Base-by-base conservation (phyloP, 2,888 invertebrate species). In the Macrophya annulata region DNA sequence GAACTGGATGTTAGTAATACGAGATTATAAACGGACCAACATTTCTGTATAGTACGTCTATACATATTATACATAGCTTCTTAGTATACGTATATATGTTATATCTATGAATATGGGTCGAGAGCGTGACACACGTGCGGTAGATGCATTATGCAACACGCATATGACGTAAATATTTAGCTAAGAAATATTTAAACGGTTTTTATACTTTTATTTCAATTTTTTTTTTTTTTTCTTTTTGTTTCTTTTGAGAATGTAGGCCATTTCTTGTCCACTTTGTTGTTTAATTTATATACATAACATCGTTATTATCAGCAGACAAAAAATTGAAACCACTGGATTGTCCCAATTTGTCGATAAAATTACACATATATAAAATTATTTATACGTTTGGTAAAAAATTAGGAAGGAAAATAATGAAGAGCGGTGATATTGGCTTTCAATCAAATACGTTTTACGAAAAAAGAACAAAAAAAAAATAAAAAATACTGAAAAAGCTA, bases 61-160 rank as follows among this genome's bases (percentile, higher is more conserved):
- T 25, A 51, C 17, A 37, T n/a, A 31, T 51, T 9, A 55, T 55
- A 43, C 77, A 31, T n/a, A 55, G 31, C 72, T 43, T 21, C 21
- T 72, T 40, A 72, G n/a, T n/a, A n/a, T n/a, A n/a, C n/a, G n/a
- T n/a, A n/a, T n/a, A n/a, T n/a, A n/a, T n/a, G n/a, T n/a, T 45
- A 45, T 21, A 74, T 31, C 15, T 37, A 51, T 51, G 55, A 43
- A 51, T 55, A 77, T 77, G 55, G 55, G 51, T 55, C 51, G 55
- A 51, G 77, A 77, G 37, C 3, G 55, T 55, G 77, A 77, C 55
- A 77, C 77, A 77, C 77, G 37, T 43, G 77, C 40, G 31, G 0
- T 43, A 55, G 55, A 4, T 77, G 77, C 55, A 77, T 77, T 77
- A 55, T 77, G 77, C 77, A 77, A 77, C 55, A 31, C 77, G 21